These are phyloP conservation scores for Psophia crepitans DNA, from an alignment of 2,113 vertebrate species.

Conservation along the genomic window DNA sequence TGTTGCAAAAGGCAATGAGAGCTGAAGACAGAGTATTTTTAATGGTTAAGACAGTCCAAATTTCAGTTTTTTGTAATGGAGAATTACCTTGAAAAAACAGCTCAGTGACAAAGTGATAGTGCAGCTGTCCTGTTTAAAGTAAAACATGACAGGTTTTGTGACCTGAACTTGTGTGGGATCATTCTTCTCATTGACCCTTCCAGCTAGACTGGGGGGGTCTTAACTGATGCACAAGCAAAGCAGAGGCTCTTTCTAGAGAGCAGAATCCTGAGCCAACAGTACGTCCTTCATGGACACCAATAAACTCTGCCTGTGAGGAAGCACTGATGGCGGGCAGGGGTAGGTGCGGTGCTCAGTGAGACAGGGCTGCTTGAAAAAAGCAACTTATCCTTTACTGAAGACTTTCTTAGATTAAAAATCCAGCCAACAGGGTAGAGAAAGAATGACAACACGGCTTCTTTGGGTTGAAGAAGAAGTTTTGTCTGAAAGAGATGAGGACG, in stretches of 20 bases:
- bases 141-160: background rate
- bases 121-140: background rate
- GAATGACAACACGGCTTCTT: background rate
- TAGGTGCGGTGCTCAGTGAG: background rate
- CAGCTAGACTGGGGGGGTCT: background rate
- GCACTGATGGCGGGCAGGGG: background rate
- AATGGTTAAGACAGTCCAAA: background rate
- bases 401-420: background rate
- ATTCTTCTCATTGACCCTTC: background rate
- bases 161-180: background rate
- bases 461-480: background rate
- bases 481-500: background rate
- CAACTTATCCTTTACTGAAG: background rate
- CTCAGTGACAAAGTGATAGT: background rate
- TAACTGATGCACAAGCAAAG: background rate
- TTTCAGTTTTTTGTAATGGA: background rate
- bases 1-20: background rate
- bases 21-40: background rate
- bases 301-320: background rate
- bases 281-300: background rate
- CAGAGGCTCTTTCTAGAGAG: background rate
- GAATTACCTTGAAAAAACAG: background rate
- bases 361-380: background rate
- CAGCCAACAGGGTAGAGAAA: background rate
- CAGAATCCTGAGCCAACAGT: background rate